A percentile compares a stretch with the other conserved stretches of the same genome.
phyloP scores from a whole-genome alignment of 2,888 invertebrate species.

The Nomada ferruginata region DNA sequence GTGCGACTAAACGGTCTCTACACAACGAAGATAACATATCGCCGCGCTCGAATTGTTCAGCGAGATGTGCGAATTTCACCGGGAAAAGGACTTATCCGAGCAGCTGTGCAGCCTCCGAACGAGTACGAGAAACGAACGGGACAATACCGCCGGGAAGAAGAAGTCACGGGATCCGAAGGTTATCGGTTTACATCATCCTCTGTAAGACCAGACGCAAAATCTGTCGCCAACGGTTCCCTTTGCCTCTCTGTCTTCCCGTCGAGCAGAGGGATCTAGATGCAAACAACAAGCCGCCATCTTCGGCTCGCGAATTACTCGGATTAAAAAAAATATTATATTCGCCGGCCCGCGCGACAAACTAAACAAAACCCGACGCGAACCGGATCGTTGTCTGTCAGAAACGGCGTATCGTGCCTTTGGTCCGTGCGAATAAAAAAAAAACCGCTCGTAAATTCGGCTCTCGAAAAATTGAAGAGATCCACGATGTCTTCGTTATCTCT shows the following conservation, averaged over 20 bases:
- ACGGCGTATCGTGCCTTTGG: not conserved
- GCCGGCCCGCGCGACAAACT: conserved; percentile 12
- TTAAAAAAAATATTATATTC: conserved; percentile 10
- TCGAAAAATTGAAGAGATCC: conserved; percentile 5
- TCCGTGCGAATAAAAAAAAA: not conserved
- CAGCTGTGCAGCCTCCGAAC: not conserved
- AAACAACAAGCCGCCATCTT: conserved; percentile 11
- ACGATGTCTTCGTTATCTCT: conserved; percentile 17
- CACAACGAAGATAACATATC: conserved; percentile 56
- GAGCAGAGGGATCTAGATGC: conserved; percentile 17
- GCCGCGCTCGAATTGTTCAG: conserved; percentile 24
- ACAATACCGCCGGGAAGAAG: conserved; percentile 4
- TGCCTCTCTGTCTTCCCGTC: not conserved
- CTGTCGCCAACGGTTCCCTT: not conserved
- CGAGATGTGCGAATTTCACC: conserved; percentile 35
- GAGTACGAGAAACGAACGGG: not conserved
- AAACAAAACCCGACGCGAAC: conserved; percentile 11
- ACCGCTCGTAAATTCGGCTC: conserved; percentile 10
- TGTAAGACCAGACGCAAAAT: not conserved
- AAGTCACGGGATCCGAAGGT: conserved; percentile 13
- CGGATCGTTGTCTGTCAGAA: not conserved
- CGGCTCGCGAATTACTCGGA: not conserved
- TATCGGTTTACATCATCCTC: conserved; percentile 37
- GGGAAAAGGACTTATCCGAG: conserved; percentile 36
- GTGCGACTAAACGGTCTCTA: conserved; percentile 16